Evolutionary conservation across 2,113 vertebrate species (phyloP), one percentile per base, ranked within the genome.

Genomic region (Psammodynastes pulverulentus): DNA sequence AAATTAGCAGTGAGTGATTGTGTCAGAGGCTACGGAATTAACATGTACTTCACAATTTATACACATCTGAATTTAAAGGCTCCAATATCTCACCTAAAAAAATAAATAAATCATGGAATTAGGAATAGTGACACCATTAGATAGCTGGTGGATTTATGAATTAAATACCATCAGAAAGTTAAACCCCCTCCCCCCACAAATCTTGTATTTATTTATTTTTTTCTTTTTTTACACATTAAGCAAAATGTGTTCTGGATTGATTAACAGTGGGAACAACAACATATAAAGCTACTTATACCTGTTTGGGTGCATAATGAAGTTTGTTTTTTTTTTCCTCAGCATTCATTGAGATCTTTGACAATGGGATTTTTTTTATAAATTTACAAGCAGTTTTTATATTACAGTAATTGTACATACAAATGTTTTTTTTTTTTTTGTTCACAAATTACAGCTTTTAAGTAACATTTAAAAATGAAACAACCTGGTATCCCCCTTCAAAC

Each of bases 341-440:
- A 98, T 96, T 97, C 96, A 98, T 96, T 96, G 97, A 96, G 95
- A 98, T 92, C 96, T 97, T 97, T 96, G 97, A 97, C 91, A 96
- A 94, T 94, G 95, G 94, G 94, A 97, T 21, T 96, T 95, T 96
- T 95, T 97, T 92, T 95, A 98, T 97, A 98, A 96, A 98, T 98
- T 98, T 98, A 98, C 97, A 98, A 98, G 98, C 98, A 98, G 97
- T 97, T 96, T 96, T 87, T 98, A 98, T 98, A 98, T 97, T 97
- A 98, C 98, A 98, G 97, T 97, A 97, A 98, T 98, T 97, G 96
- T 98, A 97, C 96, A 97, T 94, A 98, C 96, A 95, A 85, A 94
- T 24, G 21, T 21, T 88, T 52, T n/a, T n/a, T n/a, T n/a, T n/a
- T n/a, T 21, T 88, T 95, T 96, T 97, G 91, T 94, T 96, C 92